A percentile compares a stretch with the other conserved stretches of the same genome.
Conservation (phyloP, 2,113 vertebrate species). For the Pleuronectes platessa region DNA sequence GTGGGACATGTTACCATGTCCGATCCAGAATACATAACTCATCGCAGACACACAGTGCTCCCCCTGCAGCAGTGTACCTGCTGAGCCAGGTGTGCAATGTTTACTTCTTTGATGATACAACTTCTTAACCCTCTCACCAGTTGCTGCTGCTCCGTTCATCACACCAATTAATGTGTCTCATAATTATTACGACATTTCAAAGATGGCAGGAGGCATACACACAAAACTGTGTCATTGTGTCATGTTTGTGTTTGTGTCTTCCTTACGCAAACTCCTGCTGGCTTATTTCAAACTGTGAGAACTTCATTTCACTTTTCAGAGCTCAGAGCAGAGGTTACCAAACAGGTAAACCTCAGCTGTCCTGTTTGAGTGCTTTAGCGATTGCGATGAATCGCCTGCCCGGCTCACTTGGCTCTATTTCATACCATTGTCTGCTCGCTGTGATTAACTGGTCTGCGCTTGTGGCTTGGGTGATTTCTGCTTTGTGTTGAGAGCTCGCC, state of each 20-base stretch:
- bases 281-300: slow-evolving; percentile 18
- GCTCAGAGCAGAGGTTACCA: slow-evolving; percentile 17
- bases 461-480: slow-evolving; percentile 52
- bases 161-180: slow-evolving; percentile 8
- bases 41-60: not conserved
- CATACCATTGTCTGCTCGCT: slow-evolving; percentile 46
- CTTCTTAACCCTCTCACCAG: slow-evolving; percentile 9
- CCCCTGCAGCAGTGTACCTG: slow-evolving; percentile 26
- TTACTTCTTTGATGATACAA: slow-evolving; percentile 18
- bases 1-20: slow-evolving; percentile 17
- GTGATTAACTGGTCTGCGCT: slow-evolving; percentile 66
- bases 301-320: slow-evolving; percentile 36
- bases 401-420: slow-evolving; percentile 48
- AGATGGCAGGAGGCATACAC: slow-evolving; percentile 4
- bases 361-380: slow-evolving; percentile 36
- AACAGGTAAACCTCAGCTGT: slow-evolving; percentile 45
- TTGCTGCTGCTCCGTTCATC: slow-evolving; percentile 2
- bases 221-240: slow-evolving; percentile 1
- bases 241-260: not conserved
- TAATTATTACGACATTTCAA: slow-evolving; percentile 3
- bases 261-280: not conserved
- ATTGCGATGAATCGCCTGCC: slow-evolving; percentile 40
- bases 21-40: slow-evolving; percentile 19
- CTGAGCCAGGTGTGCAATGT: slow-evolving; percentile 7
- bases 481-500: slow-evolving; percentile 46